phyloP scores from a whole-genome alignment of 2,888 invertebrate genomes.

The Microchrysa polita region DNA sequence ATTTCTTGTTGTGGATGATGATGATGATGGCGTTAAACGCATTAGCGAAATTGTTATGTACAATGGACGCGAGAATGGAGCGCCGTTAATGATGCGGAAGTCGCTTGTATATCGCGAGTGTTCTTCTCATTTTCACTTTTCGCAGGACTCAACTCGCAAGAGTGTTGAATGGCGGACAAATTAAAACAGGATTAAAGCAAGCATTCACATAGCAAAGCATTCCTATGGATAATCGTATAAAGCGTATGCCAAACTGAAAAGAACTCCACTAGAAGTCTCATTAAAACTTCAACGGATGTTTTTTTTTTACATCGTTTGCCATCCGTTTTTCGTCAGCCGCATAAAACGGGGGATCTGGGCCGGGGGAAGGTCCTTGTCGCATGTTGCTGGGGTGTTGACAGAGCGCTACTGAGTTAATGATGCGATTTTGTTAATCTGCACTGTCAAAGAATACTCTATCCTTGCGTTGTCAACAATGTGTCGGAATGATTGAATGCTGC shows the following conservation, averaged over 20 bases:
- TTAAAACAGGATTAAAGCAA: constrained; percentile 22
- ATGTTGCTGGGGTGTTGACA: not conserved
- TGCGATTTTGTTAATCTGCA: constrained; percentile 13
- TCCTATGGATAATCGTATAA: too few relatives aligned
- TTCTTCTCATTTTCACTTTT: too few relatives aligned
- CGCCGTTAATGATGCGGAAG: constrained; percentile 25
- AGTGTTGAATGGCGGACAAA: constrained; percentile 23
- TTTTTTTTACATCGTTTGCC: not conserved
- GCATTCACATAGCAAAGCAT: not conserved
- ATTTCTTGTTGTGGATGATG: constrained; percentile 33
- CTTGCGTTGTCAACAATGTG: too few relatives aligned
- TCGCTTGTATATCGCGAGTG: not conserved
- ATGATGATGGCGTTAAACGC: constrained; percentile 28
- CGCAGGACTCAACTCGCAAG: too few relatives aligned
- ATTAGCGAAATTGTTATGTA: constrained; percentile 27
- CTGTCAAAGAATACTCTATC: too few relatives aligned
- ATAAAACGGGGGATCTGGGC: not conserved
- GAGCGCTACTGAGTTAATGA: constrained; percentile 13
- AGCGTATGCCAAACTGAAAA: not conserved
- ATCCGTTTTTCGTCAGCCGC: not conserved
- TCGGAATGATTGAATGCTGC: not conserved
- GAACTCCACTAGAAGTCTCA: constrained; percentile 11
- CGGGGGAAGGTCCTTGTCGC: too few relatives aligned
- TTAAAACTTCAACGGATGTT: constrained; percentile 20
- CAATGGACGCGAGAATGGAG: too few relatives aligned